Conservation (phyloP, 2,113 vertebrate genomes). For the Sorex araneus region DNA sequence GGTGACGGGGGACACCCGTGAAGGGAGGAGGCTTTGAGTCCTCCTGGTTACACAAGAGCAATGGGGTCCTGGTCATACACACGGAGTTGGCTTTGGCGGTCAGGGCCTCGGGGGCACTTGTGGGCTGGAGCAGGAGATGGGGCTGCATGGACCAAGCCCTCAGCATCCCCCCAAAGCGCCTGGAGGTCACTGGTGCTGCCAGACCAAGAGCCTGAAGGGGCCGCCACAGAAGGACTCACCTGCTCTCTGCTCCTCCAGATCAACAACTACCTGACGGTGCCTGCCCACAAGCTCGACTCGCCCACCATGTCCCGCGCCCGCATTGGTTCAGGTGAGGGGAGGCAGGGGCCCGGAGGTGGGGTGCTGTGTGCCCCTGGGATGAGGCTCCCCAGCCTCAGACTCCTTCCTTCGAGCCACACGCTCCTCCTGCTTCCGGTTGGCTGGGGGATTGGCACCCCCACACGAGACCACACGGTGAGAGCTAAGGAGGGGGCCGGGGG, state of each 20-base stretch:
- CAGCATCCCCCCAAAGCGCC: background rate
- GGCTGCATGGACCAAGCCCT: background rate
- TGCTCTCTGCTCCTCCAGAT: slow-evolving; percentile 84
- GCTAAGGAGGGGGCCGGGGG: no score
- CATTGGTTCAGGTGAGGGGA: slow-evolving; percentile 94
- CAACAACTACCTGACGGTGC: slow-evolving; percentile 96
- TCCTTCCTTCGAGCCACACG: background rate
- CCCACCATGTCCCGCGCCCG: slow-evolving; percentile 95
- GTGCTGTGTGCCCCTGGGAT: background rate
- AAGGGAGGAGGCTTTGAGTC: background rate
- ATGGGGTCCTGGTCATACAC: background rate
- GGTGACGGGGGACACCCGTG: background rate
- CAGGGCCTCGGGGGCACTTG: background rate
- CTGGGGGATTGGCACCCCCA: no score
- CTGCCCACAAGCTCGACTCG: slow-evolving; percentile 92
- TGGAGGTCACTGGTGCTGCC: background rate
- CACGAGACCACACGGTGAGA: no score
- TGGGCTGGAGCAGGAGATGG: background rate
- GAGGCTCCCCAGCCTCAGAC: background rate
- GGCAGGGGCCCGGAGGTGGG: rapidly evolving
- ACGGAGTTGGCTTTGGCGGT: background rate
- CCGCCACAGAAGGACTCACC: background rate
- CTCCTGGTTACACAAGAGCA: rapidly evolving
- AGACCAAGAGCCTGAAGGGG: background rate
- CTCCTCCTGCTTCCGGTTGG: background rate